Evolutionary conservation across 1,140 invertebrate species (phyloP), one percentile per base, ranked within the genome.

Genomic region (Proctacanthus coquilletti): DNA sequence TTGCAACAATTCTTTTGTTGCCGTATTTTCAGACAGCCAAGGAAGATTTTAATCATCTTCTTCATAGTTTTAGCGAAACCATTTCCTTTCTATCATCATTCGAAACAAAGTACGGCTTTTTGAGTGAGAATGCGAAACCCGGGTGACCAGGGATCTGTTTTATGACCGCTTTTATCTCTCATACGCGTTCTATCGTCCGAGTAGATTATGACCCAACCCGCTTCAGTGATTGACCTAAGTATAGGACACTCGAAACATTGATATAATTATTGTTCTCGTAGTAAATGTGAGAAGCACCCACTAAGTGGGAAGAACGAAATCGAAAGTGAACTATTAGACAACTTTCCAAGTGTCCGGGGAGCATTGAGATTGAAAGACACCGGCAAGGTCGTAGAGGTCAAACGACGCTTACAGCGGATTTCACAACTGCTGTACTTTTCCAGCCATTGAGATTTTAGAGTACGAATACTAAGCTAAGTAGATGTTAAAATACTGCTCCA

Each of bases 311-410:
- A 27, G 8, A 9, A 27, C 23, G 13, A 27, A 27, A 13, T 27
- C 13, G 8, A 9, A 27, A 27, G 8, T 27, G 23, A 27, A 9
- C 8, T 9, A 27, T 8, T 13, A 27, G 23, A 13, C 8, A 27
- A 27, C 23, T 13, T 27, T 8, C 23, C 23, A 8, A 27, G 13
- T 27, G 23, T 27, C 8, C 8, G 23, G 8, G 13, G 8, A 13
- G 8, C 23, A 9, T 27, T 27, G 23, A 8, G 8, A 13, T 27
- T 9, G 8, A 27, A 8, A 13, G 23, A 13, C 23, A 13, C n/a
- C n/a, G 23, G 13, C 23, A 27, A 27, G 23, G 23, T 27, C 23
- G 13, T 9, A 32, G 13, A 32, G 31, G 31, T 32, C 31, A 32
- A 32, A 32, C 15, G 6, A 11, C 5, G 9, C 13, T 6, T 6